Conservation (phyloP, 2,888 invertebrate genomes). For the Trachelus stipa region DNA sequence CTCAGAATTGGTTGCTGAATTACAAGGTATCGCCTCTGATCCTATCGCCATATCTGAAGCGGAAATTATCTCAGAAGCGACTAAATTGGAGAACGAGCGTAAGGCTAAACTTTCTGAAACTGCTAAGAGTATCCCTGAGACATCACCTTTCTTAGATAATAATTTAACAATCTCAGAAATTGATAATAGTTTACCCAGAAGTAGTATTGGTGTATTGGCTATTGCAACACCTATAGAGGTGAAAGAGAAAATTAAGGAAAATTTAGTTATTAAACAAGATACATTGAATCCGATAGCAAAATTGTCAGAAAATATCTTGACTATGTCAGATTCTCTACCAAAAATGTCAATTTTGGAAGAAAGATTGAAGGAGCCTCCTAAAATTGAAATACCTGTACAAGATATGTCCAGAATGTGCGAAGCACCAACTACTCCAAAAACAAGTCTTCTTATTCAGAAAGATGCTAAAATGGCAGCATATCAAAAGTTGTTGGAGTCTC, state of each 20-base stretch:
- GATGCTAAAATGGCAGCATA: slow-evolving; percentile 45
- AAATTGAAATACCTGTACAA: slow-evolving; percentile 56
- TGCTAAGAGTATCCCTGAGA: neutral
- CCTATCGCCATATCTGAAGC: slow-evolving; percentile 62
- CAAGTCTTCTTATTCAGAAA: slow-evolving; percentile 53
- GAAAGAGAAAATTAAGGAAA: neutral
- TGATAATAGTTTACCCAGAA: neutral
- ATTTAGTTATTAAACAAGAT: neutral
- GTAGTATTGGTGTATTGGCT: neutral
- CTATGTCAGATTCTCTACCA: slow-evolving; percentile 43
- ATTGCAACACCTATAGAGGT: neutral
- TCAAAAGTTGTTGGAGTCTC: slow-evolving; percentile 51
- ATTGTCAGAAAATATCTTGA: slow-evolving; percentile 29
- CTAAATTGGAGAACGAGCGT: slow-evolving; percentile 57
- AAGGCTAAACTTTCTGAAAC: slow-evolving; percentile 42
- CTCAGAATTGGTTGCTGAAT: slow-evolving; percentile 43
- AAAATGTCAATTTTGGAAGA: slow-evolving; percentile 58
- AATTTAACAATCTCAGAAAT: neutral
- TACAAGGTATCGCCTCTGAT: slow-evolving; percentile 44
- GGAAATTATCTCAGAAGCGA: slow-evolving; percentile 63
- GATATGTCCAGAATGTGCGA: slow-evolving; percentile 46
- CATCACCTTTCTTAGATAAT: neutral
- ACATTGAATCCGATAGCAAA: slow-evolving; percentile 3
- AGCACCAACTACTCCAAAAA: slow-evolving; percentile 46
- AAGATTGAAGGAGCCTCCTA: slow-evolving; percentile 57